These are phyloP conservation scores for Tupaia chinensis DNA, from an alignment of 2,113 vertebrate species.

Conservation along the genomic window DNA sequence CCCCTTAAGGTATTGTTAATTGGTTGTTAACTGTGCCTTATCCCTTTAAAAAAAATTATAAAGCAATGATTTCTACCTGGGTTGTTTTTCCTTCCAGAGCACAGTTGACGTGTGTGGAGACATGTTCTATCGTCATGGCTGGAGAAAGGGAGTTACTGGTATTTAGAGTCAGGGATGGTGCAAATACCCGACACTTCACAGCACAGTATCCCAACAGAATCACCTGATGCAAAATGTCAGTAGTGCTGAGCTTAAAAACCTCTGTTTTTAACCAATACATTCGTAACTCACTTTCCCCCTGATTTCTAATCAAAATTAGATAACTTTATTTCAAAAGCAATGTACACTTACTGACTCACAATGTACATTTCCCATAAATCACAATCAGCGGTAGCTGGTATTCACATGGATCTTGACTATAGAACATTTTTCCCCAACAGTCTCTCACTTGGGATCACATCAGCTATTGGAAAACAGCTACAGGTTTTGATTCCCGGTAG, in stretches of 20 bases:
- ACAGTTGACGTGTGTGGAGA: not conserved
- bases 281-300: not conserved
- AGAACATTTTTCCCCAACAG: not conserved
- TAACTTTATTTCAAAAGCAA: constrained; percentile 14
- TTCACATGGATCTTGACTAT: not conserved
- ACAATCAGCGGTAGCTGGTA: not conserved
- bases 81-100: not conserved
- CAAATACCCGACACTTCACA: not conserved
- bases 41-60: not conserved
- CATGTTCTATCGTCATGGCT: not conserved
- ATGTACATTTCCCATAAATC: not conserved
- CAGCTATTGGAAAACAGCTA: not conserved
- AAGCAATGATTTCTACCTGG: not conserved
- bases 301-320: constrained; percentile 6
- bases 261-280: not conserved
- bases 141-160: fast-evolving
- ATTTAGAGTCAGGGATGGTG: not conserved
- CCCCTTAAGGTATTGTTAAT: not conserved
- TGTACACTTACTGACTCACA: not conserved
- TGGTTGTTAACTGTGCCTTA: not conserved
- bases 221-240: not conserved
- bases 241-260: not conserved
- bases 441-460: not conserved
- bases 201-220: not conserved
- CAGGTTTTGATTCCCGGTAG: not conserved